phyloP scores from a whole-genome alignment of 2,797 vertebrate genomes.

The Eremophila alpestris region DNA sequence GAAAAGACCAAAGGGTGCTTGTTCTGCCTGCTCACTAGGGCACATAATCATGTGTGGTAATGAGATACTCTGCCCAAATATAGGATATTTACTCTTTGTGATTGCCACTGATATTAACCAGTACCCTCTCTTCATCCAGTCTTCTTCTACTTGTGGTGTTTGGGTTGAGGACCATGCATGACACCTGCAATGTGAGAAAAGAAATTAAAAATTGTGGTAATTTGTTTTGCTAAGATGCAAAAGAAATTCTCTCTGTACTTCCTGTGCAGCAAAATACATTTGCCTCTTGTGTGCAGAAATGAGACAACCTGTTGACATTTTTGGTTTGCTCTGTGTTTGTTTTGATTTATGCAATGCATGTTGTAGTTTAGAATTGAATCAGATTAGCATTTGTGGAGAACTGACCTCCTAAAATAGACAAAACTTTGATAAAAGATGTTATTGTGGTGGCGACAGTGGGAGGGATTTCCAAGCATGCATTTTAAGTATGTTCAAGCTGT shows the following conservation, averaged over 20 bases:
- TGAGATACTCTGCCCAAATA: neutral
- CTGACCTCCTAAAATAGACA: neutral
- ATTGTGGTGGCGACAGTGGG: conserved; percentile 52
- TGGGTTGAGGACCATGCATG: neutral
- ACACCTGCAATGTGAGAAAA: neutral
- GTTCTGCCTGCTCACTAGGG: neutral
- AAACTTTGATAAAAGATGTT: conserved; percentile 25
- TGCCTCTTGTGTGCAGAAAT: neutral
- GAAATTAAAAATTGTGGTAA: neutral
- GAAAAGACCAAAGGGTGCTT: neutral
- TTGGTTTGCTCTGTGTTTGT: neutral
- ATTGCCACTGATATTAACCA: neutral
- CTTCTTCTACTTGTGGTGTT: neutral
- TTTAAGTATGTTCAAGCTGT: conserved; percentile 9
- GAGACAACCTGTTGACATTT: neutral
- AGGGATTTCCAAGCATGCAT: conserved; percentile 27
- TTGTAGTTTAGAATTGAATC: neutral
- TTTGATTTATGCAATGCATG: neutral
- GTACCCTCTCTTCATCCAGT: neutral
- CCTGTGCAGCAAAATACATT: neutral
- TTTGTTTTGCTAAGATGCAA: neutral
- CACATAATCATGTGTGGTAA: neutral
- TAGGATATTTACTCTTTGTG: neutral
- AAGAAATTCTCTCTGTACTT: neutral
- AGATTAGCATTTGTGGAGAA: neutral